phyloP scores from a whole-genome alignment of 2,797 vertebrate genomes.

The Tauraco hartlaubi region DNA sequence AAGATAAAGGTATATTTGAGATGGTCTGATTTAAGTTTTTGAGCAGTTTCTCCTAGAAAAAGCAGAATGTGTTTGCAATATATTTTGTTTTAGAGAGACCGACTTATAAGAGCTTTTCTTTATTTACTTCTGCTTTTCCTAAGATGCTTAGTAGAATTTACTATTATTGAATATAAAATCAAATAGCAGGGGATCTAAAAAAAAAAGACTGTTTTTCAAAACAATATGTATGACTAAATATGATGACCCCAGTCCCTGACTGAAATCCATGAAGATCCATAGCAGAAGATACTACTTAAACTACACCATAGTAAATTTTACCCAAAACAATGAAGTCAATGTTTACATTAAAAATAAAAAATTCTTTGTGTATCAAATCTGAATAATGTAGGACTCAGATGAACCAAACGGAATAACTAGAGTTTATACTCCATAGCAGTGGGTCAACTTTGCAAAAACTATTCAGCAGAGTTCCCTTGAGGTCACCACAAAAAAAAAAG shows the following conservation, averaged over 20 bases:
- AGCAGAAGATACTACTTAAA: constrained; percentile 19
- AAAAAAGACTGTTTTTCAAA: neutral
- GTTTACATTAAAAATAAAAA: constrained; percentile 38
- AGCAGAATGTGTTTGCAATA: neutral
- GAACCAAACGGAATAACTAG: constrained; percentile 28
- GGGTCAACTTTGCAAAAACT: constrained; percentile 53
- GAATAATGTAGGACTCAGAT: neutral
- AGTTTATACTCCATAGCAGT: neutral
- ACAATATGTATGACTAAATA: neutral
- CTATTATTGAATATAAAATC: neutral
- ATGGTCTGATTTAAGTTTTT: neutral
- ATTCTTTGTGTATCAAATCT: neutral
- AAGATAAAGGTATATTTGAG: neutral
- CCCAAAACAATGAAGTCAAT: neutral
- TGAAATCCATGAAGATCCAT: neutral
- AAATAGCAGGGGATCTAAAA: neutral
- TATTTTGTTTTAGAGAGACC: neutral
- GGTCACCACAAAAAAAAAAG: constrained; percentile 25
- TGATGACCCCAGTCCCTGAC: neutral
- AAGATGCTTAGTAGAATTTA: neutral
- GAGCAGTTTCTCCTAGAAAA: neutral
- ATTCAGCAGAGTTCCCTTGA: constrained; percentile 42
- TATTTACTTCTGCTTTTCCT: neutral
- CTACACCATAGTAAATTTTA: neutral
- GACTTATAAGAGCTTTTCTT: neutral